Percentiles rank a stretch among this genome's conserved stretches.
These are phyloP conservation scores for Amblyjoppa proteus DNA, from an alignment of 2,888 invertebrate species.

Conservation along the genomic window DNA sequence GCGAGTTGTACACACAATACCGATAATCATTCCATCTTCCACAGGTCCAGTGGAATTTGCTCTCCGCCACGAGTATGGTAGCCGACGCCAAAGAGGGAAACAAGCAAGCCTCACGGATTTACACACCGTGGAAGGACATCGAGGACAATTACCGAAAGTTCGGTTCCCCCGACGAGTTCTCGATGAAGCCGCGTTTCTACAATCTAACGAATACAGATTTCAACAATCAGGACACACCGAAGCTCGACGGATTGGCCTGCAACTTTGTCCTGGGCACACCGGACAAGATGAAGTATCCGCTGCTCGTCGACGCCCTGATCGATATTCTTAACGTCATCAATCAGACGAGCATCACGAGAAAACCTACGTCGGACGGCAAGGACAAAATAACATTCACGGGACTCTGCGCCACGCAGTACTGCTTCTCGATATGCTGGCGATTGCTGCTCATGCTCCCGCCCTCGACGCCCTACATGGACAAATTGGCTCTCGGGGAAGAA, in stretches of 20 bases:
- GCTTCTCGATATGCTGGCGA: constrained; percentile 94
- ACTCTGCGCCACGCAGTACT: constrained; percentile 95
- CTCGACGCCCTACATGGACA: constrained; percentile 94
- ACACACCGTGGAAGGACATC: constrained; percentile 91
- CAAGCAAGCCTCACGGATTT: constrained; percentile 87
- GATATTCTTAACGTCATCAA: constrained; percentile 93
- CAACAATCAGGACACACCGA: constrained; percentile 93
- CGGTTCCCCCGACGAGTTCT: constrained; percentile 87
- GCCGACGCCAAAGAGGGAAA: constrained; percentile 86
- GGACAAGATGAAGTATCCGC: constrained; percentile 95
- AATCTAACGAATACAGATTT: constrained; percentile 93
- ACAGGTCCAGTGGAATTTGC: constrained; percentile 92
- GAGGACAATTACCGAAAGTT: constrained; percentile 91
- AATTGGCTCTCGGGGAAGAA: constrained; percentile 89
- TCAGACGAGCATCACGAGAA: constrained; percentile 85
- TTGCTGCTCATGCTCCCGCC: constrained; percentile 95
- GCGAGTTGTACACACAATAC: neutral
- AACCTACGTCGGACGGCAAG: constrained; percentile 77
- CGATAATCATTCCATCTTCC: no score
- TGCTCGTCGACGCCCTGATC: constrained; percentile 94
- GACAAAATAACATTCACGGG: constrained; percentile 87
- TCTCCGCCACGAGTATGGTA: constrained; percentile 88
- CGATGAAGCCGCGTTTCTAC: constrained; percentile 96
- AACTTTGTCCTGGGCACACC: constrained; percentile 97
- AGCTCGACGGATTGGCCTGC: constrained; percentile 96